Base-by-base conservation (phyloP, 1,140 invertebrate species). In the Conopomorpha cramerella region DNA sequence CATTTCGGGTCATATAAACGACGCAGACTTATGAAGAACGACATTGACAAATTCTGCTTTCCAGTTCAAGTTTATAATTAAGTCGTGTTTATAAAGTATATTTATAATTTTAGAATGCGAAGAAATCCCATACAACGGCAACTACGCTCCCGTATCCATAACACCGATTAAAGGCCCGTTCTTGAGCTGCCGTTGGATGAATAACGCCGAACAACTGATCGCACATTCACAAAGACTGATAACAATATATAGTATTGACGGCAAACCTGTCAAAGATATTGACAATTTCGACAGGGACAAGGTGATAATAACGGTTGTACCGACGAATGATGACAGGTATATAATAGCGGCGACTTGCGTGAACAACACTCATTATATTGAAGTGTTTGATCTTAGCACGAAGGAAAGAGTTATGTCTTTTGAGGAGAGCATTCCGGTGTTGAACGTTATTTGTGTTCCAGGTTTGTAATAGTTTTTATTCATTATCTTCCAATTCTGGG, bases 401-500 rank as follows among this genome's bases (percentile, higher is more conserved):
- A 67, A 61, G 26, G 49, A 56, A 14, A 51, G 45, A 29, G 29
- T 60, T 27, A 38, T 47, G 32, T 26, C 41, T 1, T 55, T 58
- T 16, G 49, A 61, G 15, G 65, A 68, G 33, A 56, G 38, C 11
- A 59, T 54, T 41, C 38, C 35, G 3, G 49, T 74, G 4, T 30
- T 62, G 13, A 51, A 64, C 46, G 47, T 74, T 13, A 27, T 68
- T 6, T 49, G 46, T 37, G 54, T 74, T 6, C 64, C 70, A 17
- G 59, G 70, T 67, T 35, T 49, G 56, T 55, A 2, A 8, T 33
- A 4, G 3, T n/a, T n/a, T n/a, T n/a, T n/a, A n/a, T n/a, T n/a
- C n/a, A n/a, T n/a, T n/a, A n/a, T n/a, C n/a, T n/a, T n/a, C 28
- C 62, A 74, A 41, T 62, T 71, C 39, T 64, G 68, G 30, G 10